Base-by-base conservation (phyloP, 2,113 vertebrate species). In the Macheiramphus alcinus region DNA sequence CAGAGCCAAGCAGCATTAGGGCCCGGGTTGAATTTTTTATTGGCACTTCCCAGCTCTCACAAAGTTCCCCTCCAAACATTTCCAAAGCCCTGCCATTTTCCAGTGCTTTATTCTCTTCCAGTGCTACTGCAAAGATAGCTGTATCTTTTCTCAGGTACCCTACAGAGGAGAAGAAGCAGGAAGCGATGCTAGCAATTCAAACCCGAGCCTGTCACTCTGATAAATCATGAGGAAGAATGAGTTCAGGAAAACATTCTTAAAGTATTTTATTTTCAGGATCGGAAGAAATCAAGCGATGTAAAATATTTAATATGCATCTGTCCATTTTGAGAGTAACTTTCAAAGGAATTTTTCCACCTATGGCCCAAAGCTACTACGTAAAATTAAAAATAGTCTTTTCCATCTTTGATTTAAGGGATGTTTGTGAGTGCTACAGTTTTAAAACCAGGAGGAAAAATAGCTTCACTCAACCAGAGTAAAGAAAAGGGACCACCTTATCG, bases 401-500 rank as follows among this genome's bases (percentile, higher is more conserved):
- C 23, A 40, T 55, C 45, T 80, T 90, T 91, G 68, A 92, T 94
- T 93, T 94, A 80, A 73, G 72, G 38, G 50, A 80, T 56, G 65
- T 82, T 91, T 94, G 72, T 65, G 73, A 42, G 83, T 66, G n/a
- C 72, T 90, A 84, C 68, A 86, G 52, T 88, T 94, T 97, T 91
- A 74, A 93, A 95, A 93, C 45, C 75, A 76, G 88, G 82, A 40
- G 68, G 92, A 89, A 96, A 96, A 97, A 95, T 87, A 96, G 94
- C 95, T 95, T 95, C 97, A 96, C 97, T 98, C 97, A 96, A 91
- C 90, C 90, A 72, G 94, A 95, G 94, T 96, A 92, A 97, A 94
- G 96, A 97, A 97, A 97, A 96, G 85, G 78, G 95, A 93, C 97
- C 94, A 95, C 95, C 98, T 99, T 98, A 98, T 98, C 98, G 62